Conservation (phyloP, 2,113 vertebrate species). For the Edolisoma coerulescens region DNA sequence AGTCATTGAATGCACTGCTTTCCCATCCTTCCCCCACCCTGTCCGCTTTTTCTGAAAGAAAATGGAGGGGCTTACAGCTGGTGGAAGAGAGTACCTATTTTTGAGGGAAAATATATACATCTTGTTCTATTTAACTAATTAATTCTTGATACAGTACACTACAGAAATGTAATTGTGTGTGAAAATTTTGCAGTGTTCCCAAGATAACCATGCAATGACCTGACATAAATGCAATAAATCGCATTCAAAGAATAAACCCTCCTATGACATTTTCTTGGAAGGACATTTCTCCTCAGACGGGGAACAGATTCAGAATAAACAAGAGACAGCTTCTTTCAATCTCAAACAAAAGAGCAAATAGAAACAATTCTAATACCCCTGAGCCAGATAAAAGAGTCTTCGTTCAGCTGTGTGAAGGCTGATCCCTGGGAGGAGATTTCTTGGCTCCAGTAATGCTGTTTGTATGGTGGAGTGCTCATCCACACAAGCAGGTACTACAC, state of each 20-base stretch:
- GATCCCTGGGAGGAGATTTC: neutral
- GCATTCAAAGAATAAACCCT: neutral
- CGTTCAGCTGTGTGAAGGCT: neutral
- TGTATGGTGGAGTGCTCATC: neutral
- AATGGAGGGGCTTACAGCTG: neutral
- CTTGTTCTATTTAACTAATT: neutral
- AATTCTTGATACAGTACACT: neutral
- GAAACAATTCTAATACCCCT: neutral
- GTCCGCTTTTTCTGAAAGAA: neutral
- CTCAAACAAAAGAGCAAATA: neutral
- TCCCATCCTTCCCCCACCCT: neutral
- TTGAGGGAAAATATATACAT: neutral
- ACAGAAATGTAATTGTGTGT: neutral
- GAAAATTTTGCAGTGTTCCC: neutral
- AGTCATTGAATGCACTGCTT: neutral
- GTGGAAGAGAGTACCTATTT: neutral
- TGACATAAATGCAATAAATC: neutral
- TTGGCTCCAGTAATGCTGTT: neutral
- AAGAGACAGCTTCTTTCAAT: neutral
- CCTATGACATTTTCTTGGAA: neutral
- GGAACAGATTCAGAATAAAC: neutral
- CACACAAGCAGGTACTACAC: neutral
- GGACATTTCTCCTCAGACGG: neutral
- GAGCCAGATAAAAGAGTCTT: neutral
- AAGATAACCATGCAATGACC: neutral